These are phyloP conservation scores for Phrixothrix hirtus DNA, from an alignment of 2,888 invertebrate species.

Conservation along the genomic window DNA sequence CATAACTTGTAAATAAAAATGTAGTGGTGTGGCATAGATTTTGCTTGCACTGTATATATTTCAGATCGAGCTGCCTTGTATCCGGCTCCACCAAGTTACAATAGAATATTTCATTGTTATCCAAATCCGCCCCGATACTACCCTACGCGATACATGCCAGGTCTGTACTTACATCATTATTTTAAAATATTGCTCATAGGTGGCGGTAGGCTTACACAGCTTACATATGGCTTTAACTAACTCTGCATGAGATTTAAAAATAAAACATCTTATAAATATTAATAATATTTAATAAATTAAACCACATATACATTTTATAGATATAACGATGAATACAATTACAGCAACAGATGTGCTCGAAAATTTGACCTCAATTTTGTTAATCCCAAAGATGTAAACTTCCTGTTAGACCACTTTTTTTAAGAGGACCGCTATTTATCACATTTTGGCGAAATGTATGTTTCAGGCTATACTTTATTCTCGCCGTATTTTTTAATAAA, in stretches of 20 bases:
- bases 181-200: background rate
- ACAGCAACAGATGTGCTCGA: constrained; percentile 2
- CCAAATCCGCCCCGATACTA: constrained; percentile 51
- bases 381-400: background rate
- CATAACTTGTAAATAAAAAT: background rate
- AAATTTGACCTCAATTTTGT: constrained; percentile 9
- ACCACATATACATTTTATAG: too few relatives aligned
- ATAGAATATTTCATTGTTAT: constrained; percentile 66
- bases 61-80: constrained; percentile 67
- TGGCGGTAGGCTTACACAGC: too few relatives aligned
- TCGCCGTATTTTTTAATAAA: background rate
- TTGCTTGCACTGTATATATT: constrained; percentile 46
- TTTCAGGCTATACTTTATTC: background rate
- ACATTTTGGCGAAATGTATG: background rate
- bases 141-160: constrained; percentile 51
- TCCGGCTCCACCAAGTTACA: constrained; percentile 64
- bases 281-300: too few relatives aligned
- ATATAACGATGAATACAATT: constrained; percentile 5
- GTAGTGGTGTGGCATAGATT: constrained; percentile 18
- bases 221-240: too few relatives aligned
- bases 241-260: too few relatives aligned
- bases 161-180: constrained; percentile 34
- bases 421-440: background rate
- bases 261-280: too few relatives aligned
- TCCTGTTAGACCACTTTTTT: constrained; percentile 10